Conservation (phyloP, 2,113 vertebrate species). For the Lamprotornis superbus region DNA sequence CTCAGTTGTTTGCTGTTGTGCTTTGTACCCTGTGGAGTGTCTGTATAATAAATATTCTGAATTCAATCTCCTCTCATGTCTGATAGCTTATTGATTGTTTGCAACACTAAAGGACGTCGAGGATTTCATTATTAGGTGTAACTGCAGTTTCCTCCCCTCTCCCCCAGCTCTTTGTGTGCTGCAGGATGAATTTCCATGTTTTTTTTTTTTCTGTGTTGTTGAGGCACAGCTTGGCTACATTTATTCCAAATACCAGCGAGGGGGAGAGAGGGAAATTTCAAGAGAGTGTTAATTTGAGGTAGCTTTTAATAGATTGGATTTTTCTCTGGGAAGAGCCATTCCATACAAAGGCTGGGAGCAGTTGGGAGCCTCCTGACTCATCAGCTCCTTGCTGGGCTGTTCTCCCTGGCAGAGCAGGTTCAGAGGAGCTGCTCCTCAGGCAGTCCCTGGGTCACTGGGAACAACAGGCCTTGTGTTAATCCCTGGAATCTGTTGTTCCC, state of each 20-base stretch:
- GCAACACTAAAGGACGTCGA: not conserved
- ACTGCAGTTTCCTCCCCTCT: not conserved
- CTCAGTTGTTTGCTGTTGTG: not conserved
- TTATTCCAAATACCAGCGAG: not conserved
- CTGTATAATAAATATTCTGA: not conserved
- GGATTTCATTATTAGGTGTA: not conserved
- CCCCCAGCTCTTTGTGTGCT: not conserved
- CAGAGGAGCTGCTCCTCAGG: not conserved
- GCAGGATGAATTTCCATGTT: not conserved
- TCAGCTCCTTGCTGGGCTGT: not conserved
- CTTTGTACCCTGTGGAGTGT: not conserved
- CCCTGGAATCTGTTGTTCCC: not conserved
- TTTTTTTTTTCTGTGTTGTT: not conserved
- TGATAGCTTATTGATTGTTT: slow-evolving; percentile 25
- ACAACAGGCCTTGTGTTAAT: not conserved
- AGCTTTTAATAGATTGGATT: not conserved
- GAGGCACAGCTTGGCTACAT: not conserved
- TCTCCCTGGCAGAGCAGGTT: not conserved
- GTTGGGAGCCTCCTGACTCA: slow-evolving; percentile 18
- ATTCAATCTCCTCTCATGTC: not conserved
- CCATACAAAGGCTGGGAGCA: not conserved
- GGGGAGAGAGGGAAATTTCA: not conserved
- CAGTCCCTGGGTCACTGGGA: not conserved
- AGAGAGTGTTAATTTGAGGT: not conserved
- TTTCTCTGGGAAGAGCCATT: not conserved